Base-by-base conservation (phyloP, 2,113 vertebrate genomes). In the Taurulus bubalis region DNA sequence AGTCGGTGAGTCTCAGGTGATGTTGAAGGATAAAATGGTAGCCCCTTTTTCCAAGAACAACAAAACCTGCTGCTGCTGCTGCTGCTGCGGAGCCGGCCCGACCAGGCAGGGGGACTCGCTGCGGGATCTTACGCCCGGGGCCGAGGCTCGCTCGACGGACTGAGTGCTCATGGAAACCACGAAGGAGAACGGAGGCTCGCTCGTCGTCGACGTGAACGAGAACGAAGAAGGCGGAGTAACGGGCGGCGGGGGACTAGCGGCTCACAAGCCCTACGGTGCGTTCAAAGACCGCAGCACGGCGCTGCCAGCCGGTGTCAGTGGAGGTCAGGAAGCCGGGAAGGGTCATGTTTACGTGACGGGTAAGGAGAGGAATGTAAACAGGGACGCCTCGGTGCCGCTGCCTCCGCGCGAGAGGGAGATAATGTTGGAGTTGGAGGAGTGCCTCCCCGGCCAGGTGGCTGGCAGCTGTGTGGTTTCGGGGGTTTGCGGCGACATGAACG, bases 111-210 rank as follows among this genome's bases (percentile, higher is more conserved):
- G 51, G 36, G 75, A 64, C 68, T 80, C 88, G 85, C 42, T 53
- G 77, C 89, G 63, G 86, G 82, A 80, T 75, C 84, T 70, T 1
- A 73, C 66, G 75, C 55, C 85, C 64, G 83, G 72, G 75, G 51
- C 73, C 68, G 85, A 75, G 65, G 84, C 73, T 66, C 71, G 65
- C n/a, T 36, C 24, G 64, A 47, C 45, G 85, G 84, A 74, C 85
- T 91, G 90, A 93, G 88, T 15, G 85, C 86, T 58, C 72, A 95
- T 94, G 95, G 95, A 94, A 22, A 74, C 73, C 32, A 32, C 78
- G 58, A 47, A 68, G 77, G 90, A 82, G 85, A 84, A 75, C 77
- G 82, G 83, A 75, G 89, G 63, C 14, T 80, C 85, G 64, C 65
- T 85, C 34, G 49, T 71, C 15, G 85, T 92, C 68, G 92, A 95